phyloP scores from a whole-genome alignment of 2,797 vertebrate species.

The Syngnathus acus region DNA sequence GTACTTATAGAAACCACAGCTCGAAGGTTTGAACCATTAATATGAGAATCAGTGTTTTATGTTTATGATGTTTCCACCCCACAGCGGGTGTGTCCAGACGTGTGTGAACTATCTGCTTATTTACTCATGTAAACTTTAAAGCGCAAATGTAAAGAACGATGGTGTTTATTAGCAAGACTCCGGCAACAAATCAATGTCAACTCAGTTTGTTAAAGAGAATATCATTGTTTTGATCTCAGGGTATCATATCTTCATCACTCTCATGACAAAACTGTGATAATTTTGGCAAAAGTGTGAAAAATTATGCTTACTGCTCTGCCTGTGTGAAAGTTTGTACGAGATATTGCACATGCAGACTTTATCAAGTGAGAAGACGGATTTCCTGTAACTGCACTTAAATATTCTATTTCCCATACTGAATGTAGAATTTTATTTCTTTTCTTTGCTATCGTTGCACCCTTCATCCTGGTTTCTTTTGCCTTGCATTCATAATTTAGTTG shows the following conservation, averaged over 20 bases:
- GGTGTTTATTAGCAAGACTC: no score
- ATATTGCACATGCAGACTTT: not conserved
- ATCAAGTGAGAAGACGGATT: conserved; percentile 2
- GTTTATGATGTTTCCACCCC: no score
- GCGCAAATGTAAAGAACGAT: no score
- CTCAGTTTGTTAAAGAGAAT: no score
- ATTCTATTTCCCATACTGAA: not conserved
- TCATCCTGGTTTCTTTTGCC: not conserved
- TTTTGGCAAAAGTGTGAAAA: not conserved
- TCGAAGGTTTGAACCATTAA: not conserved
- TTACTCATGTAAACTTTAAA: no score
- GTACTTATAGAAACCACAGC: not conserved
- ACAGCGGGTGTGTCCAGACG: no score
- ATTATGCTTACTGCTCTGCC: not conserved
- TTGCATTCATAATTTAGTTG: not conserved
- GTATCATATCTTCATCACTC: no score
- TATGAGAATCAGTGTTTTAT: not conserved
- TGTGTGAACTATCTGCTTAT: no score
- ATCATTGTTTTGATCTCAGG: no score
- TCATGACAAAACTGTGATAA: not conserved
- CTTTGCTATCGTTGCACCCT: not conserved
- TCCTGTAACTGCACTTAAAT: not conserved
- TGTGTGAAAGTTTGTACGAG: not conserved
- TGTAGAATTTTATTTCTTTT: not conserved
- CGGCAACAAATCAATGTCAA: no score